phyloP scores from a whole-genome alignment of 2,113 vertebrate genomes.

The Desmodus rotundus region DNA sequence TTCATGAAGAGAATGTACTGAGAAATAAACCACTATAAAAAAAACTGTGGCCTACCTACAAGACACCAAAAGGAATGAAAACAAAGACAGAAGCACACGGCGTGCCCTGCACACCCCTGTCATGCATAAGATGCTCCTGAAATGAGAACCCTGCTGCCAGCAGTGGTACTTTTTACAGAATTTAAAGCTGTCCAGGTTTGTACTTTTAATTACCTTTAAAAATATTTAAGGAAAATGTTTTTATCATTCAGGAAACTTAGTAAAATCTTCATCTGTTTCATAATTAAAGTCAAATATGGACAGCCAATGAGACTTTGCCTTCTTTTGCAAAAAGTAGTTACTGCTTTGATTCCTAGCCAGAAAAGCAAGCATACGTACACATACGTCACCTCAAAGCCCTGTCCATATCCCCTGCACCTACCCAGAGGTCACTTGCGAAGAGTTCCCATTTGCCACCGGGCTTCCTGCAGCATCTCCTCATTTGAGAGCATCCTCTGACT shows the following conservation, averaged over 20 bases:
- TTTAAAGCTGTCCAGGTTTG: neutral
- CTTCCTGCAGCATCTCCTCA: neutral
- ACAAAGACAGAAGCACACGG: neutral
- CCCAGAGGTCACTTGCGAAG: neutral
- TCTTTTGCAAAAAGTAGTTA: neutral
- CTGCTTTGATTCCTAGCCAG: neutral
- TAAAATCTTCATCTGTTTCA: neutral
- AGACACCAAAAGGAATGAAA: neutral
- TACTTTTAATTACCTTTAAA: neutral
- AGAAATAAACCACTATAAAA: neutral
- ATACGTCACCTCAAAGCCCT: neutral
- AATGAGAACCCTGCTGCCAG: neutral
- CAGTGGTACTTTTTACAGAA: neutral
- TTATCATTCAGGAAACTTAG: neutral
- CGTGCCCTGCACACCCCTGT: neutral
- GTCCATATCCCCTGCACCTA: neutral
- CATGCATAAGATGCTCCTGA: neutral
- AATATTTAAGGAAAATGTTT: neutral
- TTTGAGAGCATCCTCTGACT: neutral
- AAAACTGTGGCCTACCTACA: neutral
- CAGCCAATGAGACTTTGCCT: neutral
- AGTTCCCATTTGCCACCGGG: neutral
- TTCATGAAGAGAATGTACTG: neutral
- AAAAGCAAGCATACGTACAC: neutral
- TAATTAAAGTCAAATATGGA: slow-evolving; percentile 8